Evolutionary conservation across 2,888 invertebrate genomes (phyloP).

Genomic region (Nomada ferruginata): DNA sequence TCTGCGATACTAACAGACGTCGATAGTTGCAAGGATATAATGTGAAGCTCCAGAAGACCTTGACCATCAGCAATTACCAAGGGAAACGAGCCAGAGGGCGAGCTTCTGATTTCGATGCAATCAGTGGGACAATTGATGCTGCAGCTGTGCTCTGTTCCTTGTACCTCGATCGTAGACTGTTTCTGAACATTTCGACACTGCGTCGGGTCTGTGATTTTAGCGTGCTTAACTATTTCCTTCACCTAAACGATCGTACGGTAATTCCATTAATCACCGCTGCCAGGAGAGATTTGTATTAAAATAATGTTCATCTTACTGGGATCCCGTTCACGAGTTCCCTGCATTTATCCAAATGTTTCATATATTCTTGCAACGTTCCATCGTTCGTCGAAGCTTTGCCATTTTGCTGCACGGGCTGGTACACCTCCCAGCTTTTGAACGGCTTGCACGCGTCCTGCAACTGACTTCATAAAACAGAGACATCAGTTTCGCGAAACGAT

Average conservation of each 20-base stretch:
- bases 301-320: slow-evolving; percentile 39
- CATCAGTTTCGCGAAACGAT: not conserved
- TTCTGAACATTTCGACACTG: not conserved
- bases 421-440: not conserved
- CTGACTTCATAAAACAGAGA: slow-evolving; percentile 33
- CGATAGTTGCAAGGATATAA: slow-evolving; percentile 73
- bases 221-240: slow-evolving; percentile 11
- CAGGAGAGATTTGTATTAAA: not conserved
- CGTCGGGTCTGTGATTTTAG: not conserved
- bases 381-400: no score
- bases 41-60: slow-evolving; percentile 77
- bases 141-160: slow-evolving; percentile 22
- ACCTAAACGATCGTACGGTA: slow-evolving; percentile 30
- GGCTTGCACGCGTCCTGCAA: slow-evolving; percentile 16
- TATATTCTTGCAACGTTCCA: slow-evolving; percentile 31
- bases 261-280: not conserved
- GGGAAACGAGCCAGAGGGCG: slow-evolving; percentile 58
- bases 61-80: slow-evolving; percentile 71
- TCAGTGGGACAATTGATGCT: slow-evolving; percentile 48
- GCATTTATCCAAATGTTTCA: slow-evolving; percentile 39
- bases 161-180: not conserved
- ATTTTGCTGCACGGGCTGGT: not conserved
- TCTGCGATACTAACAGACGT: slow-evolving; percentile 69
- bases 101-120: not conserved
- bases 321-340: slow-evolving; percentile 22